phyloP scores from a whole-genome alignment of 2,888 invertebrate species.

The Xestoiulus laeticollis region DNA sequence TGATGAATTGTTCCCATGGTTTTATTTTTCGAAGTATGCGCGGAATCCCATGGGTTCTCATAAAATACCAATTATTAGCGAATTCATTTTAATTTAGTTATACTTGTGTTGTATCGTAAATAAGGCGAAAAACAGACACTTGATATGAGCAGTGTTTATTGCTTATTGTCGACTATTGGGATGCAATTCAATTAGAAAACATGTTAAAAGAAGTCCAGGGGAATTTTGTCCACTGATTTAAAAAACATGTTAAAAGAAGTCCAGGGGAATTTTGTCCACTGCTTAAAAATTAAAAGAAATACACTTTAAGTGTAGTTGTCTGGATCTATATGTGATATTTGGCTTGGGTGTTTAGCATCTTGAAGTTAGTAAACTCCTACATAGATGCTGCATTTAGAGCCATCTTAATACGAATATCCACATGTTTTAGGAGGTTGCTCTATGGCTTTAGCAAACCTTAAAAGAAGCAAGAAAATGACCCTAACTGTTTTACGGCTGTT shows the following conservation, averaged over 20 bases:
- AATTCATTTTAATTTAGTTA: background rate
- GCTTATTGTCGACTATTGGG: background rate
- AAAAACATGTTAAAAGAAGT: no score
- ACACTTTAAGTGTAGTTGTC: no score
- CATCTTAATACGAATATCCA: background rate
- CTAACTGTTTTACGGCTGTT: conserved; percentile 4
- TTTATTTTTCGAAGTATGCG: background rate
- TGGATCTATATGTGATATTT: no score
- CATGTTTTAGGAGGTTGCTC: background rate
- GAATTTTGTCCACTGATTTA: no score
- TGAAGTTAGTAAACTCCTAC: no score
- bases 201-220: no score
- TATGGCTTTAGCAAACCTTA: background rate
- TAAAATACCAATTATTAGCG: background rate
- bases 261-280: no score
- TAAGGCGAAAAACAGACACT: background rate
- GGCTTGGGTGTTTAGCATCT: no score
- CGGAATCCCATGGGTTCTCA: background rate
- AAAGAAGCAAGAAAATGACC: conserved; percentile 5
- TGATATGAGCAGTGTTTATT: background rate
- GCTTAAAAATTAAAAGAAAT: no score
- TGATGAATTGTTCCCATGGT: conserved; percentile 22
- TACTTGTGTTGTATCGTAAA: background rate
- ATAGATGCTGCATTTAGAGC: background rate
- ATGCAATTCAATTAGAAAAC: background rate